phyloP scores from a whole-genome alignment of 2,797 vertebrate genomes.

The Phataginus tricuspis region DNA sequence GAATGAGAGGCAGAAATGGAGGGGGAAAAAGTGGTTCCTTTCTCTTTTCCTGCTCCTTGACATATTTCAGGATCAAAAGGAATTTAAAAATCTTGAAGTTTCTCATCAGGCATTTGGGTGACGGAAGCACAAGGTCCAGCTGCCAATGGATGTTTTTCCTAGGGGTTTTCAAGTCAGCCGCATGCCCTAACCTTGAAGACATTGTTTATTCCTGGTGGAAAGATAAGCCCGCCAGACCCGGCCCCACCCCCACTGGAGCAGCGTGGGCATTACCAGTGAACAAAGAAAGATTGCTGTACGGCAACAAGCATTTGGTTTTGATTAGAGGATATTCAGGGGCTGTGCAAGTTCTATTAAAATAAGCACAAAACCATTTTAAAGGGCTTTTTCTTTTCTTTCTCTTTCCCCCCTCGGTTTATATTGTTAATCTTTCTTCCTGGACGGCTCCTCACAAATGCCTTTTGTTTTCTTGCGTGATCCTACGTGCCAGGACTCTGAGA shows the following conservation, averaged over 20 bases:
- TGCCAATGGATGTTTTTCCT: slow-evolving; percentile 60
- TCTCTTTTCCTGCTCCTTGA: slow-evolving; percentile 73
- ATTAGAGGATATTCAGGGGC: slow-evolving; percentile 84
- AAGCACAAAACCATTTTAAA: slow-evolving; percentile 86
- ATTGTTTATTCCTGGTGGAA: slow-evolving; percentile 83
- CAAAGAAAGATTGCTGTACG: slow-evolving; percentile 81
- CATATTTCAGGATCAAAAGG: slow-evolving; percentile 80
- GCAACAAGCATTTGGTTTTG: slow-evolving; percentile 84
- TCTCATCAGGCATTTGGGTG: slow-evolving; percentile 73
- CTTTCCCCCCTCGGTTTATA: slow-evolving; percentile 78
- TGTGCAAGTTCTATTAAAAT: slow-evolving; percentile 86
- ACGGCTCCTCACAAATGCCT: slow-evolving; percentile 87
- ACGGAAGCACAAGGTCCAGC: slow-evolving; percentile 73
- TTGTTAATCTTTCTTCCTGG: slow-evolving; percentile 89
- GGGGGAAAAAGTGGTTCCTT: slow-evolving; percentile 39
- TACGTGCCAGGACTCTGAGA: slow-evolving; percentile 87
- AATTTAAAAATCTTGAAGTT: slow-evolving; percentile 71
- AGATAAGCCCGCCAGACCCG: slow-evolving; percentile 79
- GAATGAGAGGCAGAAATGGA: slow-evolving; percentile 23
- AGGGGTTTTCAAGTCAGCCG: slow-evolving; percentile 71
- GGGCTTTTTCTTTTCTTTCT: slow-evolving; percentile 79
- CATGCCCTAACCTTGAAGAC: slow-evolving; percentile 82
- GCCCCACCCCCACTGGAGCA: slow-evolving; percentile 53
- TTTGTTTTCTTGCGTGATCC: slow-evolving; percentile 87
- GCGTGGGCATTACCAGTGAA: slow-evolving; percentile 81